phyloP scores from a whole-genome alignment of 37 sponge, comb jelly and placozoan genomes.

The Beroe forskalii region DNA sequence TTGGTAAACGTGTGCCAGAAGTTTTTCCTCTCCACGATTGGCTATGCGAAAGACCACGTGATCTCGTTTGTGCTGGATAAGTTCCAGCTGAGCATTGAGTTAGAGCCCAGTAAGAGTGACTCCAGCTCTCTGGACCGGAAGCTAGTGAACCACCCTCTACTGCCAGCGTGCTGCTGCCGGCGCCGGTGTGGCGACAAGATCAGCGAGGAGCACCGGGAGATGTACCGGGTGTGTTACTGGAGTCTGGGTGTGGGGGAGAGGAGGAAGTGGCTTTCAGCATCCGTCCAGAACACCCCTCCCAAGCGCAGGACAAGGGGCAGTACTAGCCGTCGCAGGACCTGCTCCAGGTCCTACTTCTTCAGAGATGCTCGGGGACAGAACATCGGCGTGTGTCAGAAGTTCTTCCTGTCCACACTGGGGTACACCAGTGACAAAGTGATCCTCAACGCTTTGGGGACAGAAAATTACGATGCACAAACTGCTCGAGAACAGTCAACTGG shows the following conservation, averaged over 20 bases:
- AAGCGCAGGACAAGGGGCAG: not conserved
- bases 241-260: not conserved
- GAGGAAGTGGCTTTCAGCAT: not conserved
- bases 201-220: not conserved
- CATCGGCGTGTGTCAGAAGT: conserved; percentile 2
- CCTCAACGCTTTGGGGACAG: not conserved
- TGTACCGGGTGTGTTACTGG: not conserved
- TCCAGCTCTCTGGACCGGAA: not conserved
- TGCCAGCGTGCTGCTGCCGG: not conserved
- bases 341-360: not conserved
- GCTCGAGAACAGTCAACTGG: no score
- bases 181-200: not conserved
- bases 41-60: not conserved
- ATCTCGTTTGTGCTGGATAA: not conserved
- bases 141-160: not conserved
- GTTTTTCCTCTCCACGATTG: conserved; percentile 27
- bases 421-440: conserved; percentile 8
- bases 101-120: not conserved
- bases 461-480: no score
- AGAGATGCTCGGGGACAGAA: not conserved
- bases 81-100: not conserved
- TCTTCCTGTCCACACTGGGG: not conserved
- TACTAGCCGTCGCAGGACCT: not conserved
- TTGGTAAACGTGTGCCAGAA: conserved; percentile 13
- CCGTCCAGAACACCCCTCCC: not conserved